Base-by-base conservation (phyloP, 1,140 invertebrate genomes). In the Lordiphosa stackelbergi region DNA sequence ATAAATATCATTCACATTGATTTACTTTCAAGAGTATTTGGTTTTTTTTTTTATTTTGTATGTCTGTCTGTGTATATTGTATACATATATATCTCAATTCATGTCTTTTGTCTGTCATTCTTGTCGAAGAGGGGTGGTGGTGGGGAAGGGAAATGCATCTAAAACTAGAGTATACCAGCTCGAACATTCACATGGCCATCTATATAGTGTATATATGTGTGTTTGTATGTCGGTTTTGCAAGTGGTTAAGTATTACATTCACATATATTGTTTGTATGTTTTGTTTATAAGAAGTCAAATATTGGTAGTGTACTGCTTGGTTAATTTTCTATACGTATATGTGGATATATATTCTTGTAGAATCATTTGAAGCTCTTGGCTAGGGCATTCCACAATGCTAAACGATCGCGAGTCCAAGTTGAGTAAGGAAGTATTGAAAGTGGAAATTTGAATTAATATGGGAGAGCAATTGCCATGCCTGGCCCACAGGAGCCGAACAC, bases 1-100 rank as follows among this genome's bases (percentile, higher is more conserved):
- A 69, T 65, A 65, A 79, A 77, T 77, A 79, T 77, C 43, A 3
- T 59, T n/a, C 52, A 55, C 38, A 52, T 62, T 37, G 47, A 42
- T 40, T 12, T 46, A n/a, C 36, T 64, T 47, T 41, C 31, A 16
- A 28, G 16, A 13, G 34, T 42, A 16, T 49, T 16, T 59, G 22
- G 22, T 24, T 24, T 24, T 37, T 45, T 59, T 51, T 16, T 16
- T 47, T 36, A 31, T 58, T 51, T 51, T 57, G 36, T 36, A 65
- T 57, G 63, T 31, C 42, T 45, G 42, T 45, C n/a, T 40, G 13
- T 40, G 13, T 40, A 40, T 40, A 40, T 40, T 45, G 19, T 43
- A 43, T 45, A 45, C 11, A 22, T 46, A 46, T 46, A n/a, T 46
- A 46, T 46, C 7, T 46, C 31, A 11, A 34, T 31, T 46, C 43